phyloP scores from a whole-genome alignment of 2,113 vertebrate species.

The Apistogramma diplotaenia region DNA sequence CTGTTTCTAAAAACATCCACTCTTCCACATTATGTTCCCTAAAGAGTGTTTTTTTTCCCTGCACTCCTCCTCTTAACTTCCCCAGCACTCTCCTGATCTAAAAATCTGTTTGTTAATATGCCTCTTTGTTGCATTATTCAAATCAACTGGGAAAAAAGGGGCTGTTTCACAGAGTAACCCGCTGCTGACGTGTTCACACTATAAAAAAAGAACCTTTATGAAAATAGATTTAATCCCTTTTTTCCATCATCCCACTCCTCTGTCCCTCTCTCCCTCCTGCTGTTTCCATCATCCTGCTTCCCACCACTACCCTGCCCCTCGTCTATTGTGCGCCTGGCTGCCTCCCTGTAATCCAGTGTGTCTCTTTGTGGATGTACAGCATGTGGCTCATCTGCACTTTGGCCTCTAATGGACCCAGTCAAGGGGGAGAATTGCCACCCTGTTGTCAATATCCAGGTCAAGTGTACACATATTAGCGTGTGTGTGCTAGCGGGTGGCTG shows the following conservation, averaged over 20 bases:
- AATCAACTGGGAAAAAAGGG: neutral
- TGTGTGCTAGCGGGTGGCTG: neutral
- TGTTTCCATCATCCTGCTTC: neutral
- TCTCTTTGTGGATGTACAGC: slow-evolving; percentile 47
- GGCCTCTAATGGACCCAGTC: slow-evolving; percentile 64
- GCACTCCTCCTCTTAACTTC: neutral
- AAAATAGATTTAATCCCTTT: slow-evolving; percentile 9
- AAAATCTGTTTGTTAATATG: neutral
- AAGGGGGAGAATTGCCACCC: slow-evolving; percentile 30
- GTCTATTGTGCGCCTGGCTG: slow-evolving; percentile 22
- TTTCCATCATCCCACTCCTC: neutral
- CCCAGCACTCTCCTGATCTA: neutral
- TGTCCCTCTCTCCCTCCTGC: neutral
- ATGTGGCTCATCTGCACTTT: slow-evolving; percentile 60
- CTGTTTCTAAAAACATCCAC: slow-evolving; percentile 19
- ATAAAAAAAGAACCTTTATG: neutral
- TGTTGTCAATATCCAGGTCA: slow-evolving; percentile 69
- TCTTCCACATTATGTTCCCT: slow-evolving; percentile 10
- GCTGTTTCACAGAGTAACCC: neutral
- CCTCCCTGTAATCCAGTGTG: slow-evolving; percentile 46
- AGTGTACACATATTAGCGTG: slow-evolving; percentile 29
- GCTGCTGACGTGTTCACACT: neutral
- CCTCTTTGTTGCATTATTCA: neutral
- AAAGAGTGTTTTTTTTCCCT: slow-evolving; percentile 31
- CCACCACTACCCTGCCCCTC: neutral